Conservation (phyloP, 2,888 invertebrate species). For the Rhorus exstirpatorius region DNA sequence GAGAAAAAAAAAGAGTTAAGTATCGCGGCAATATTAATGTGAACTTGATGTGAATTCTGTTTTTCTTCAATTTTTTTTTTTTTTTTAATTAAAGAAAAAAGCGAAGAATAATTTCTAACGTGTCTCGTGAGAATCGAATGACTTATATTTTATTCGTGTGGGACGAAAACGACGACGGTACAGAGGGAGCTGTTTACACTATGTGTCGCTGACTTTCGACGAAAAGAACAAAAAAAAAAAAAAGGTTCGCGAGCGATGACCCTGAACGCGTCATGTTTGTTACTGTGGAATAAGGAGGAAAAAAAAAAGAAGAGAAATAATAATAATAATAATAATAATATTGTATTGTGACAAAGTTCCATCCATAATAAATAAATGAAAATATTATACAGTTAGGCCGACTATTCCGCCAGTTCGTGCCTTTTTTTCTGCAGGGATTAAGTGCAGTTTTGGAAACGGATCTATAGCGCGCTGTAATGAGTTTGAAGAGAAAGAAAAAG, state of each 20-base stretch:
- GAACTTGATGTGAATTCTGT: constrained; percentile 22
- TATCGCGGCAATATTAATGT: constrained; percentile 61
- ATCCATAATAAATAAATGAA: constrained; percentile 85
- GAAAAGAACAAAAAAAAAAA: constrained; percentile 59
- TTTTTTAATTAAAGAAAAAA: constrained; percentile 57
- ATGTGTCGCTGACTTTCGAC: constrained; percentile 74
- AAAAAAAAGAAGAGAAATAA: constrained; percentile 61
- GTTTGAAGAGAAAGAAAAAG: constrained; percentile 21
- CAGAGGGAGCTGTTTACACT: constrained; percentile 76
- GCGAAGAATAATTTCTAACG: constrained; percentile 60
- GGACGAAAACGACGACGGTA: constrained; percentile 71
- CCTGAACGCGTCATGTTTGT: constrained; percentile 70
- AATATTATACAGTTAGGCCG: constrained; percentile 86
- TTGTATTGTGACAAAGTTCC: constrained; percentile 86
- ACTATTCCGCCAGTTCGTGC: constrained; percentile 86
- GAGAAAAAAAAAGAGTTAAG: constrained; percentile 5
- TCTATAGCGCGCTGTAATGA: constrained; percentile 67
- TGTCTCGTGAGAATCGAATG: constrained; percentile 26
- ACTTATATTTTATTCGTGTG: constrained; percentile 57
- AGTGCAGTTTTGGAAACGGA: constrained; percentile 76
- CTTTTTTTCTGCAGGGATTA: constrained; percentile 85
- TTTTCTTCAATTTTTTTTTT: constrained; percentile 17
- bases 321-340: constrained; percentile 75
- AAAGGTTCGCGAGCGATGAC: constrained; percentile 43
- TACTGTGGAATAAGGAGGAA: constrained; percentile 71